Conservation (phyloP, 2,888 invertebrate genomes). For the Latrodectus hesperus region DNA sequence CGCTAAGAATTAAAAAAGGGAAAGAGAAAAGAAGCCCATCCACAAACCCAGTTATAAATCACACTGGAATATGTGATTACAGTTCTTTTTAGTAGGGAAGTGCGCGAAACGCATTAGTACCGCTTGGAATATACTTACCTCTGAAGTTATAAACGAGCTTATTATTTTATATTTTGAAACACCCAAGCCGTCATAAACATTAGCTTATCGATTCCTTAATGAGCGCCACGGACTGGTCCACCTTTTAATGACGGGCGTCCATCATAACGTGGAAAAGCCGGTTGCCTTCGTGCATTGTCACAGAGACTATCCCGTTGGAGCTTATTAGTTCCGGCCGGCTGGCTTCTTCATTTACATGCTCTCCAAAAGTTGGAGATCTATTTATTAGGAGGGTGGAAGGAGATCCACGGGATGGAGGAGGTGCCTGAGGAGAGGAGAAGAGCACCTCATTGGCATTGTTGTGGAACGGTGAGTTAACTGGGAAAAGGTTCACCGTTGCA, state of each 20-base stretch:
- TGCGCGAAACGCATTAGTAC: slow-evolving; percentile 63
- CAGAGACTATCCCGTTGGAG: slow-evolving; percentile 55
- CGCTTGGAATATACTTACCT: slow-evolving; percentile 63
- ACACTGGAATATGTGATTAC: slow-evolving; percentile 56
- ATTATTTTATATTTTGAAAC: slow-evolving; percentile 68
- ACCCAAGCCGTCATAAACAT: slow-evolving; percentile 66
- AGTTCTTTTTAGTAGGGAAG: slow-evolving; percentile 29
- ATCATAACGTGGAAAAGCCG: slow-evolving; percentile 33
- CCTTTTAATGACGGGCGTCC: slow-evolving; percentile 67
- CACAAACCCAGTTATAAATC: slow-evolving; percentile 49
- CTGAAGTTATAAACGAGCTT: slow-evolving; percentile 68
- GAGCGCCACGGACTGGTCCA: slow-evolving; percentile 53
- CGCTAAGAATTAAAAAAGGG: slow-evolving; percentile 21
- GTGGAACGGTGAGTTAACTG: slow-evolving; percentile 67
- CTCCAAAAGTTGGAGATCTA: slow-evolving; percentile 59
- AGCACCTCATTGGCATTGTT: slow-evolving; percentile 63
- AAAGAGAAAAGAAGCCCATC: slow-evolving; percentile 16
- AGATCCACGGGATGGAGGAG: slow-evolving; percentile 15
- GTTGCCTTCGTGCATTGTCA: slow-evolving; percentile 33
- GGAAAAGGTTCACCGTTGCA: slow-evolving; percentile 32
- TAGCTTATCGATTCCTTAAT: slow-evolving; percentile 69
- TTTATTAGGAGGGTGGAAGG: slow-evolving; percentile 49
- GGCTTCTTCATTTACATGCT: slow-evolving; percentile 66
- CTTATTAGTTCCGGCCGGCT: slow-evolving; percentile 67
- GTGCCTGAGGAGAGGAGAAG: neutral